Percentiles rank a stretch among this genome's conserved stretches.
phyloP scores from a whole-genome alignment of 2,797 vertebrate genomes.

The Moxostoma hubbsi region DNA sequence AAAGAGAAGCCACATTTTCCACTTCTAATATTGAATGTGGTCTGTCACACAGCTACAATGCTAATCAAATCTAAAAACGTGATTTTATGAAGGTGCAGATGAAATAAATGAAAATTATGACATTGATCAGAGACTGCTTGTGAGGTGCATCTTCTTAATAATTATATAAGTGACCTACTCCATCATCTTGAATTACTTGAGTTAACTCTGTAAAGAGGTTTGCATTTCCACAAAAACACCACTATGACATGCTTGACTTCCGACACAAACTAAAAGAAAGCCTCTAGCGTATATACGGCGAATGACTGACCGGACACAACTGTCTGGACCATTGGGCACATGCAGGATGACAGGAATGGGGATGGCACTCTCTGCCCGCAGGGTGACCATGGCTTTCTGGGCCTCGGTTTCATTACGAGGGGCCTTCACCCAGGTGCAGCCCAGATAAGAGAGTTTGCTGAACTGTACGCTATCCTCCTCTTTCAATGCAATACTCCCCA shows the following conservation, averaged over 20 bases:
- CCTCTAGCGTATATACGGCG: too few species aligned
- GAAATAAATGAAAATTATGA: not conserved
- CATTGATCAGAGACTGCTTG: not conserved
- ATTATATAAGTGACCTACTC: too few species aligned
- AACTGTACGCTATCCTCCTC: slow-evolving; percentile 96
- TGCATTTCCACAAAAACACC: too few species aligned
- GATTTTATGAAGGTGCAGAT: not conserved
- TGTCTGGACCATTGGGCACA: slow-evolving; percentile 91
- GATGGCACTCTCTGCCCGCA: slow-evolving; percentile 83
- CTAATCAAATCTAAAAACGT: not conserved
- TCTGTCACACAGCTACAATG: not conserved
- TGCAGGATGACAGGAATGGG: slow-evolving; percentile 89
- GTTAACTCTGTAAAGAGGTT: too few species aligned
- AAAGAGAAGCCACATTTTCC: not conserved
- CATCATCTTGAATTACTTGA: too few species aligned
- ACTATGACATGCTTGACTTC: too few species aligned
- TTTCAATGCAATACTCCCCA: slow-evolving; percentile 61
- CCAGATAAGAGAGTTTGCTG: slow-evolving; percentile 93
- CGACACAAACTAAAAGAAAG: too few species aligned
- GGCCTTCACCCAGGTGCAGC: slow-evolving; percentile 92
- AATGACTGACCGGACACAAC: slow-evolving; percentile 88
- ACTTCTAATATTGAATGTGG: not conserved
- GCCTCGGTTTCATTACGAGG: slow-evolving; percentile 92
- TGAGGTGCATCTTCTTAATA: not conserved
- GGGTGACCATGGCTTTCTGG: slow-evolving; percentile 86